Evolutionary conservation across 2,113 vertebrate species (phyloP), one percentile per base, ranked within the genome.

Genomic region (Donacobius atricapilla): DNA sequence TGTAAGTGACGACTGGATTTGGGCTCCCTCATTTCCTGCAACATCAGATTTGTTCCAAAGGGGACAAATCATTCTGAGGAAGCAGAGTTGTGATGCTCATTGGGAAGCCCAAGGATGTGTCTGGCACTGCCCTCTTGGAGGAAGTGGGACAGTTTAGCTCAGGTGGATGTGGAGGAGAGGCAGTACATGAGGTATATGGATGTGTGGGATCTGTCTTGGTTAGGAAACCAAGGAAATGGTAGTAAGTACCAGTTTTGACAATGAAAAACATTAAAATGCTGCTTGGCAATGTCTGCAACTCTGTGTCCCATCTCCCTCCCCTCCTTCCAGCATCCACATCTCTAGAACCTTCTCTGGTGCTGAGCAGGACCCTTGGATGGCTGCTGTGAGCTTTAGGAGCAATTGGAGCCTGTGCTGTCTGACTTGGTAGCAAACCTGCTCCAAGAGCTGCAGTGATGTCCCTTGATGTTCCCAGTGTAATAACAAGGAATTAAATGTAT

Each of bases 331-430:
- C 42, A 53, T 19, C 23, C 13, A 4, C 37, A 56, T 51, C 44
- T 53, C 54, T 37, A 47, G 45, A 31, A 75, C 44, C 47, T 66
- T 47, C n/a, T 40, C 15, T 15, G 25, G 81, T 7, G 47, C 18
- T 28, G 28, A 54, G 75, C 78, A 56, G 68, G 60, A 79, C 4
- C 33, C 58, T 18, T 3, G 31, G 8, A 2, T 57, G 70, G 42
- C 53, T 69, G n/a, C 40, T 57, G 53, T 31, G 13, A 54, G 31
- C 47, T 65, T 42, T 19, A 39, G 1, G 35, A 73, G 51, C 56
- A 31, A 0, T 22, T 6, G 0, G 1, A 75, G 37, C 69, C 51
- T 0, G 0, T n/a, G 47, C 40, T 65, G 70, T 35, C 78, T 68
- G 54, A 12, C 33, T 53, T 14, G 27, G 48, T 37, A 30, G 37